phyloP scores from a whole-genome alignment of 2,888 invertebrate genomes.

The Habroteleia sp. region DNA sequence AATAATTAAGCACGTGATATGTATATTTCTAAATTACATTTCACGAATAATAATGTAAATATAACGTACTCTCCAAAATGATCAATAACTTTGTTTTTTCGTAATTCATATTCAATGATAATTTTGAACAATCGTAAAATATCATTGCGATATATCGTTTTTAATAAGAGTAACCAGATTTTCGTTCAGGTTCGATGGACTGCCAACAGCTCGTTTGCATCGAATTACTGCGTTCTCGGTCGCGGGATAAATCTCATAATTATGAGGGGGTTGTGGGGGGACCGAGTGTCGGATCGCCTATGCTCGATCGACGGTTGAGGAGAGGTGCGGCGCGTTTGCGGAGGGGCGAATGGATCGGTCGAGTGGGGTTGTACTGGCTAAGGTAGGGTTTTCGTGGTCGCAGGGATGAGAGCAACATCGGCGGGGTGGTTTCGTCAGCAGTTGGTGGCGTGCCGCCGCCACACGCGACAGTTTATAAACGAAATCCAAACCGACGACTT shows the following conservation, averaged over 20 bases:
- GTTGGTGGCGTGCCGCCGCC: conserved; percentile 77
- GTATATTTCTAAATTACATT: too few relatives aligned
- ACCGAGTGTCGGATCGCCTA: conserved; percentile 15
- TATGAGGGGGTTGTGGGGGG: conserved; percentile 47
- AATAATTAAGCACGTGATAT: too few relatives aligned
- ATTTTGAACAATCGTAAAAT: conserved; percentile 1
- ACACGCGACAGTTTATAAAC: conserved; percentile 80
- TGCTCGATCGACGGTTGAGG: conserved; percentile 69
- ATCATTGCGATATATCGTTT: conserved; percentile 20
- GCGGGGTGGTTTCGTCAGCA: conserved; percentile 68
- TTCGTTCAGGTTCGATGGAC: conserved; percentile 42
- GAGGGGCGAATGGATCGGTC: conserved; percentile 8
- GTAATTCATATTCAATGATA: not conserved
- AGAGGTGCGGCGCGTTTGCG: conserved; percentile 10
- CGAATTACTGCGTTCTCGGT: conserved; percentile 68
- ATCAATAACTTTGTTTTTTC: too few relatives aligned
- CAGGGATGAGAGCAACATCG: conserved; percentile 41
- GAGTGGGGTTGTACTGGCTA: conserved; percentile 33
- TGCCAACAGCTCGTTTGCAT: conserved; percentile 64
- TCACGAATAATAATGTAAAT: too few relatives aligned
- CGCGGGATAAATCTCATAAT: conserved; percentile 68
- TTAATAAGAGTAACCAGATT: conserved; percentile 35
- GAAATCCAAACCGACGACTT: conserved; percentile 74
- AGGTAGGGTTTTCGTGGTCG: conserved; percentile 49
- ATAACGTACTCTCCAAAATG: too few relatives aligned